phyloP scores from a whole-genome alignment of 2,797 vertebrate species.

The Cetoscarus ocellatus region DNA sequence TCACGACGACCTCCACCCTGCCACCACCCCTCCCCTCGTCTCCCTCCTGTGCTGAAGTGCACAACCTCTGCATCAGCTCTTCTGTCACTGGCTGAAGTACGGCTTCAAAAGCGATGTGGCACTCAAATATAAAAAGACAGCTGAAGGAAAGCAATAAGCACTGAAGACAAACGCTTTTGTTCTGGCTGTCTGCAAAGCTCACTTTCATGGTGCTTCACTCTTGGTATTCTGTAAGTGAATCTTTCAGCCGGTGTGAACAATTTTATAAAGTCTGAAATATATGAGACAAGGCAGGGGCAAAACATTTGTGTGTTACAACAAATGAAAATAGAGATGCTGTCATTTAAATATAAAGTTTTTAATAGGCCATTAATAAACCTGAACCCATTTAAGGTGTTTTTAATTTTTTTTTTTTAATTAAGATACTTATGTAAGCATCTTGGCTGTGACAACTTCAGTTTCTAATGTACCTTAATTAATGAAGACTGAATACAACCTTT shows the following conservation, averaged over 20 bases:
- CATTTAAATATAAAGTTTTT: too few species aligned
- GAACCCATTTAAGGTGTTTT: too few species aligned
- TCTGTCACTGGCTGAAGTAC: constrained; percentile 50
- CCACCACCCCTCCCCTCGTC: neutral
- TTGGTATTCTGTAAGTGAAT: neutral
- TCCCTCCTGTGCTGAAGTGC: constrained; percentile 11
- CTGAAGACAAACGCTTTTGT: constrained; percentile 8
- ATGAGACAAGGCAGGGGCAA: neutral
- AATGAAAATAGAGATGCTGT: neutral
- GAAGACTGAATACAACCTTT: too few species aligned
- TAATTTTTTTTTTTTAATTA: too few species aligned
- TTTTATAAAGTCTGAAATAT: neutral
- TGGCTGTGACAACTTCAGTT: too few species aligned
- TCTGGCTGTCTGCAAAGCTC: constrained; percentile 8
- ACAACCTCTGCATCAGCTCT: constrained; percentile 60
- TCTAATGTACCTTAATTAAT: too few species aligned
- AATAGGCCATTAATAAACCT: too few species aligned
- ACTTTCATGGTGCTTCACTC: neutral
- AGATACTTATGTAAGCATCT: too few species aligned
- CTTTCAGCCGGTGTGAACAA: neutral
- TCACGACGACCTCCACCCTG: constrained; percentile 16
- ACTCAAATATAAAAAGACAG: constrained; percentile 42
- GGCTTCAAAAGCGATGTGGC: constrained; percentile 33
- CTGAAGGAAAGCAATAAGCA: constrained; percentile 27
- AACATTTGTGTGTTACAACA: neutral